These are phyloP conservation scores for Leptopilina clavipes DNA, from an alignment of 1,140 invertebrate genomes.

Conservation along the genomic window DNA sequence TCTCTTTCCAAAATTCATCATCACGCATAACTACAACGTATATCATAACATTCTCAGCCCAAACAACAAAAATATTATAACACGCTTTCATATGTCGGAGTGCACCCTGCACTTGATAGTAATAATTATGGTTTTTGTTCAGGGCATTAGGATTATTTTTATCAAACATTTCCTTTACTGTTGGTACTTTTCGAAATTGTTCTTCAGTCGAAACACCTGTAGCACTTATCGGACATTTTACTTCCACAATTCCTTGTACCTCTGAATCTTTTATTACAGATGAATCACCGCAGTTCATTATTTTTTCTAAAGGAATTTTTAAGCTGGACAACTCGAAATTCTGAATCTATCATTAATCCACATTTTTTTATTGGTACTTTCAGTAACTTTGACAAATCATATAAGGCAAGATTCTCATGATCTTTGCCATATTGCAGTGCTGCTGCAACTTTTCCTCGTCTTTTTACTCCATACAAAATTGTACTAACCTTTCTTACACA, in stretches of 20 bases:
- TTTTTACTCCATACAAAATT: constrained; percentile 57
- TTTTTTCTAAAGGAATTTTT: neutral
- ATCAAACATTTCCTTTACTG: constrained; percentile 36
- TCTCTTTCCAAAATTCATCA: too few relatives aligned
- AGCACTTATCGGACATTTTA: constrained; percentile 56
- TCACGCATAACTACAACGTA: constrained; percentile 32
- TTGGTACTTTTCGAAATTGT: constrained; percentile 33
- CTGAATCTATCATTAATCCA: constrained; percentile 68
- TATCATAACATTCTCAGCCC: constrained; percentile 48
- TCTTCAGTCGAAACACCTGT: constrained; percentile 32
- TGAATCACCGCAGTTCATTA: neutral
- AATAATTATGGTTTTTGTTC: constrained; percentile 52
- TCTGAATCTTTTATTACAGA: neutral
- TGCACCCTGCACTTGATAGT: constrained; percentile 64
- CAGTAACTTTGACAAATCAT: constrained; percentile 51
- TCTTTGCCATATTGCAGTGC: constrained; percentile 56
- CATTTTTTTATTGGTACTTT: constrained; percentile 57
- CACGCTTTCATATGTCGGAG: constrained; percentile 40
- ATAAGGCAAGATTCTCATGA: constrained; percentile 59
- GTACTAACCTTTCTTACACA: constrained; percentile 54
- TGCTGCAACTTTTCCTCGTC: constrained; percentile 41
- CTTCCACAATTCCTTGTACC: constrained; percentile 19
- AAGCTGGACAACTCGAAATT: constrained; percentile 49
- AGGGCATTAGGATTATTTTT: constrained; percentile 43
- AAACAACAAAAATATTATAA: constrained; percentile 52